Evolutionary conservation across 2,113 vertebrate genomes (phyloP), one percentile per base, ranked within the genome.

Genomic region (Proteles cristata): DNA sequence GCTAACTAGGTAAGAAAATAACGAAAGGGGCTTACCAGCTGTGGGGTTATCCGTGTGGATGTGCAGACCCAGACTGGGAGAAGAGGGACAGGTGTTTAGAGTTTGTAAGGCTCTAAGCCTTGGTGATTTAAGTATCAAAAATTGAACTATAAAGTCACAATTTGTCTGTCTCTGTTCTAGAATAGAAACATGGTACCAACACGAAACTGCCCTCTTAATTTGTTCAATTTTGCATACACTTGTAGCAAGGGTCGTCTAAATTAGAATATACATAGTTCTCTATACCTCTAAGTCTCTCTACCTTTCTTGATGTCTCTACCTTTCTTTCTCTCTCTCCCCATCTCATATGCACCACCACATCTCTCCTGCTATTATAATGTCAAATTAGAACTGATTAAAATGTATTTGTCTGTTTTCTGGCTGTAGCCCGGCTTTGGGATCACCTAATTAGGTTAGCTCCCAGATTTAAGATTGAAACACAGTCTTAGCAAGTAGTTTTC

Each of bases 331-430:
- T 74, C n/a, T 91, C 58, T 73, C 31, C 10, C 19, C 45, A 63
- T 61, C 83, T 90, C 45, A 15, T 7, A n/a, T n/a, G 68, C 19
- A 61, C 16, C 50, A 48, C 39, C 33, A 11, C n/a, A 31, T 77
- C 71, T n/a, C 39, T 68, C 39, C 76, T 91, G 35, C 39, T 63
- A 26, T 48, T 77, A 92, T 77, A 15, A 28, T 16, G 65, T 77
- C 85, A 77, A 76, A 31, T 92, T 85, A 94, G 45, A 92, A 90
- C 68, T 93, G 53, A 9, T 25, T 94, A 81, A 43, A 79, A 48
- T 48, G 43, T 77, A 48, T 84, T 63, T 86, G 15, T 17, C 31
- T 31, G 10, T 58, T 68, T 94, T 68, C 76, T 79, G 45, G 33
- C 58, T 61, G 2, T 73, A n/a, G 11, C 50, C 92, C 90, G 76